Percentiles rank a stretch among this genome's conserved stretches.
phyloP scores from a whole-genome alignment of 2,797 vertebrate species.

The Sebastes hopkinsi region DNA sequence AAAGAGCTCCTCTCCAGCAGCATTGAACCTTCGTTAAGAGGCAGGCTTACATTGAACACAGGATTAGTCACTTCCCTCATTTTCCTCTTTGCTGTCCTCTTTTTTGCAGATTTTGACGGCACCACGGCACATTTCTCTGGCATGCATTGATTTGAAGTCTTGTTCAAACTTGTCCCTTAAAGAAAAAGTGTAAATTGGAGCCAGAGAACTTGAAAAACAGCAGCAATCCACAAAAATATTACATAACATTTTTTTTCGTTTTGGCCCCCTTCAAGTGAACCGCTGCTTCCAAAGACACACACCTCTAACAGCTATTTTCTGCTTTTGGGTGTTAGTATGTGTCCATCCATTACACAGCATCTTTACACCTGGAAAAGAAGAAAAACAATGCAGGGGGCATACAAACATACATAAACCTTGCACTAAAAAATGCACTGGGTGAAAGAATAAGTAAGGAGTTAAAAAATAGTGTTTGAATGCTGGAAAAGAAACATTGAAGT shows the following conservation, averaged over 20 bases:
- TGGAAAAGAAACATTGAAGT: background rate
- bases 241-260: background rate
- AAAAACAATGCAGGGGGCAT: background rate
- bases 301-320: constrained; percentile 39
- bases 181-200: background rate
- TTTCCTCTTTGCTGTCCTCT: background rate
- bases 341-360: constrained; percentile 38
- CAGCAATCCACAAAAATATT: background rate
- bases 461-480: background rate
- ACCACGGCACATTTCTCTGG: background rate
- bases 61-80: constrained; percentile 15
- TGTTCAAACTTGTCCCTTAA: constrained; percentile 28
- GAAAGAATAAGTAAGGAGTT: background rate
- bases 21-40: constrained; percentile 56
- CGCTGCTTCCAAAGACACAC: constrained; percentile 9
- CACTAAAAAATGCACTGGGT: background rate
- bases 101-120: background rate
- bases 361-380: constrained; percentile 62
- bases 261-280: background rate
- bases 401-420: background rate
- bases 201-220: background rate
- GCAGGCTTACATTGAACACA: constrained; percentile 79
- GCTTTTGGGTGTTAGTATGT: constrained; percentile 5
- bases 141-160: background rate
- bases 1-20: constrained; percentile 74